Conservation (phyloP, 2,888 invertebrate genomes). For the Augiades crinisus region DNA sequence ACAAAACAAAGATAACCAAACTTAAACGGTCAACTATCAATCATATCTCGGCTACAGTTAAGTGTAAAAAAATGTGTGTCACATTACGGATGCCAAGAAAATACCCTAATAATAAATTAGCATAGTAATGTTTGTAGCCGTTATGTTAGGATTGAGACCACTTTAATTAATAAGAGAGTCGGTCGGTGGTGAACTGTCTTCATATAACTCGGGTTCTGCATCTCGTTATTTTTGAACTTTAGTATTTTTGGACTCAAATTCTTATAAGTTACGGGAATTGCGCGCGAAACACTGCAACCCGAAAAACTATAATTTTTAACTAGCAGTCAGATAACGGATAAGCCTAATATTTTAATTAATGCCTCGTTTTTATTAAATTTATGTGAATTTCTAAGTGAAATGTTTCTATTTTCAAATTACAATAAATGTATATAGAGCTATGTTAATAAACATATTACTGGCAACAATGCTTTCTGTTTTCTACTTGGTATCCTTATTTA, state of each 20-base stretch:
- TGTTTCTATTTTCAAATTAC: slow-evolving; percentile 76
- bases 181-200: slow-evolving; percentile 20
- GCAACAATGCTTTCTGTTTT: slow-evolving; percentile 41
- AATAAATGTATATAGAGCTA: slow-evolving; percentile 75
- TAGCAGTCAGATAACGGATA: no score
- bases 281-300: no score
- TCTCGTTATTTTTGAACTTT: not conserved
- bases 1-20: slow-evolving; percentile 46
- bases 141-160: slow-evolving; percentile 73
- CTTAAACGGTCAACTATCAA: slow-evolving; percentile 73
- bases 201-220: slow-evolving; percentile 26
- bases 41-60: slow-evolving; percentile 79
- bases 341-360: slow-evolving; percentile 63
- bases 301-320: no score
- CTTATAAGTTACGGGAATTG: no score
- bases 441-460: slow-evolving; percentile 79
- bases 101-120: slow-evolving; percentile 78
- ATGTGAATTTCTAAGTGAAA: slow-evolving; percentile 69
- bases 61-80: slow-evolving; percentile 75
- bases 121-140: slow-evolving; percentile 75
- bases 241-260: no score
- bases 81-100: slow-evolving; percentile 76
- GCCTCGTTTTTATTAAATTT: slow-evolving; percentile 68
- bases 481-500: no score
- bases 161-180: slow-evolving; percentile 70